phyloP scores from a whole-genome alignment of 2,113 vertebrate genomes.

The Clinocottus analis region DNA sequence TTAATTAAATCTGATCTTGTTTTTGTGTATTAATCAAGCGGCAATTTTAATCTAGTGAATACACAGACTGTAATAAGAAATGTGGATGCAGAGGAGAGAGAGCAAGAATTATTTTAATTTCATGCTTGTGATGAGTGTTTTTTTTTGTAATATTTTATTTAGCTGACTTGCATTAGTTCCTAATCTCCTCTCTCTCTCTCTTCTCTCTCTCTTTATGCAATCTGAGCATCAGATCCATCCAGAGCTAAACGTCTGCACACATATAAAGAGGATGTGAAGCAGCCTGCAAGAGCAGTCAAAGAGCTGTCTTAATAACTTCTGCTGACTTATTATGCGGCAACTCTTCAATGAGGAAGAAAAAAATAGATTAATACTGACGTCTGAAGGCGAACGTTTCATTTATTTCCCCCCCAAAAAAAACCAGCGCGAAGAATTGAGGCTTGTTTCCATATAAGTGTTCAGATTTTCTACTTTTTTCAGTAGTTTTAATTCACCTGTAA shows the following conservation, averaged over 20 bases:
- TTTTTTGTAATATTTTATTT: constrained; percentile 73
- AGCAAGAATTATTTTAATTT: constrained; percentile 84
- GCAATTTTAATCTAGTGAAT: constrained; percentile 86
- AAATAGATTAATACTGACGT: constrained; percentile 17
- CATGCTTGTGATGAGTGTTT: constrained; percentile 81
- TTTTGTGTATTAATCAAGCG: constrained; percentile 87
- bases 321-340: constrained; percentile 67
- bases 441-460: neutral
- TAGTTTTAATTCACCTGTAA: constrained; percentile 21
- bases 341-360: constrained; percentile 25
- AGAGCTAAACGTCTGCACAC: constrained; percentile 61
- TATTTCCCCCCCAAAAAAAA: neutral
- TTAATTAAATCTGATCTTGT: constrained; percentile 89
- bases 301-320: constrained; percentile 61
- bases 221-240: constrained; percentile 72
- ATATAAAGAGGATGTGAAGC: constrained; percentile 56
- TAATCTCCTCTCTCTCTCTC: constrained; percentile 46
- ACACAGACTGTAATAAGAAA: constrained; percentile 79
- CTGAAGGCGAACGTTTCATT: constrained; percentile 40
- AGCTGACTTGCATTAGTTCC: constrained; percentile 80
- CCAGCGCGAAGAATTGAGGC: neutral
- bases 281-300: constrained; percentile 54
- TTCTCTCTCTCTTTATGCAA: constrained; percentile 61
- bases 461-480: neutral
- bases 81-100: constrained; percentile 75